Conservation (phyloP, 2,888 invertebrate species). For the Crematogaster levior region DNA sequence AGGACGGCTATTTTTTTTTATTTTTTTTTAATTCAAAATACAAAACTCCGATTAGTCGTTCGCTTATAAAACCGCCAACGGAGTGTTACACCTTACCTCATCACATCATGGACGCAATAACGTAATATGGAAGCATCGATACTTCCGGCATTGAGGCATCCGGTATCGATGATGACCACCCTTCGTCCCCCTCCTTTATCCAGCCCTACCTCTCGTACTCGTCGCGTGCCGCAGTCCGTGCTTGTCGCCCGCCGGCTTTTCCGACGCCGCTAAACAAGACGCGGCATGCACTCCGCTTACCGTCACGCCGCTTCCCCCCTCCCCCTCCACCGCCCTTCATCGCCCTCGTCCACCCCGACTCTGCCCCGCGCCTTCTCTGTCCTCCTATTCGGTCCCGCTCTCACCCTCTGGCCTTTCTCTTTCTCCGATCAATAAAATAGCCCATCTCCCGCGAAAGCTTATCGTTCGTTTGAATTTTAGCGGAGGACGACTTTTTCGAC, state of each 20-base stretch:
- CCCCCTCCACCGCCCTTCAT: conserved; percentile 64
- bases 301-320: conserved; percentile 54
- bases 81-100: neutral
- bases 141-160: conserved; percentile 34
- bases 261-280: conserved; percentile 75
- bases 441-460: conserved; percentile 81
- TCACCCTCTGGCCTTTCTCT: conserved; percentile 76
- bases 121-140: conserved; percentile 21
- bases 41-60: neutral
- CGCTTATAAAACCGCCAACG: neutral
- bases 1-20: neutral
- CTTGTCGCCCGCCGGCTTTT: conserved; percentile 72
- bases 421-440: conserved; percentile 84
- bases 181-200: neutral
- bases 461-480: conserved; percentile 78
- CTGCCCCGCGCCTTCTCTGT: conserved; percentile 39
- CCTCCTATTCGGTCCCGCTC: conserved; percentile 53
- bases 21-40: neutral
- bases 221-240: conserved; percentile 71
- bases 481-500: conserved; percentile 59
- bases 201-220: conserved; percentile 28
- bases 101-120: conserved; percentile 4
- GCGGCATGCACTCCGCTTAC: conserved; percentile 66
- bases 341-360: conserved; percentile 52
- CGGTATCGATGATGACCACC: conserved; percentile 33